A percentile compares a stretch with the other conserved stretches of the same genome.
Conservation (phyloP, 1,140 invertebrate genomes). For the Spodoptera frugiperda region DNA sequence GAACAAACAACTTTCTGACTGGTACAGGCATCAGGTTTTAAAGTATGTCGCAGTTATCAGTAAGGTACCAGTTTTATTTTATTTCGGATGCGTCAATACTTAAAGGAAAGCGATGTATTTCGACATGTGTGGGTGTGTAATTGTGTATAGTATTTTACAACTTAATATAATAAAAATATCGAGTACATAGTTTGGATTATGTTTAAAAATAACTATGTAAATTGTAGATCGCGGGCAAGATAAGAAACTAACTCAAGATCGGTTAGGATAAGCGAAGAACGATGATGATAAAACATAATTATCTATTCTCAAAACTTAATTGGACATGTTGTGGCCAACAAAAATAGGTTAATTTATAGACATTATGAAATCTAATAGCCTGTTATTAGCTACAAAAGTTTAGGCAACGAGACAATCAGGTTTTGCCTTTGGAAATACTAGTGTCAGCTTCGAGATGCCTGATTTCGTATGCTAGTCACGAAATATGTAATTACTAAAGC, state of each 20-base stretch:
- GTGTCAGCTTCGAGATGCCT: too few relatives aligned
- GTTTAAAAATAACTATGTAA: too few relatives aligned
- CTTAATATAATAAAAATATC: neutral
- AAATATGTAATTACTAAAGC: too few relatives aligned
- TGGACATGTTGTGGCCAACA: neutral
- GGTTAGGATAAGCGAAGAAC: too few relatives aligned
- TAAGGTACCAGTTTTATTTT: conserved; percentile 17
- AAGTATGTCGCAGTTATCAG: conserved; percentile 21
- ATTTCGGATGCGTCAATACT: conserved; percentile 14
- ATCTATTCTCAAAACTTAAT: too few relatives aligned
- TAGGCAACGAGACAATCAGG: neutral
- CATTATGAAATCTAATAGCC: neutral
- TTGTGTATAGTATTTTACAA: neutral
- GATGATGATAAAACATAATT: too few relatives aligned
- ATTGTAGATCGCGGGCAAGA: too few relatives aligned
- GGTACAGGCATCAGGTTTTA: conserved; percentile 15
- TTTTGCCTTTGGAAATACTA: neutral
- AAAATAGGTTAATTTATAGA: neutral
- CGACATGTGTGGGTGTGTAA: conserved; percentile 1
- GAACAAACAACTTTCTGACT: conserved; percentile 15
- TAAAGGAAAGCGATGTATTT: neutral
- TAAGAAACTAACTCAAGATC: too few relatives aligned
- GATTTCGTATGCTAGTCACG: too few relatives aligned
- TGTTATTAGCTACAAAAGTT: neutral
- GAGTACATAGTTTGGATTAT: neutral